Evolutionary conservation across 2,888 invertebrate species (phyloP).

Genomic region (Neuroscelio doddi): DNA sequence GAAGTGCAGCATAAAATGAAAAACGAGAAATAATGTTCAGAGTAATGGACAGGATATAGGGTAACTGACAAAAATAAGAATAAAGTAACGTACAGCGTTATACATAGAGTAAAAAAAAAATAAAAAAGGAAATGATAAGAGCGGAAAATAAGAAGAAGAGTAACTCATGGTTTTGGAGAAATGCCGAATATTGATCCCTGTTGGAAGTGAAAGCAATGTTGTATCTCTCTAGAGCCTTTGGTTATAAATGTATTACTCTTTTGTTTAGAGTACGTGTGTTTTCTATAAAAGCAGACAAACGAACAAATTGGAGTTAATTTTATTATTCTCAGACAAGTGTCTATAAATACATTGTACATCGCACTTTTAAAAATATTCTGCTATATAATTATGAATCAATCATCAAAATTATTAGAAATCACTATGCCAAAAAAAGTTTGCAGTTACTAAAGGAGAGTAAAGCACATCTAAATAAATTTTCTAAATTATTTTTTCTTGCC

Average conservation of each 20-base stretch:
- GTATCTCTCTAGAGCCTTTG: conserved; percentile 47
- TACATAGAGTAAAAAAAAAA: conserved; percentile 10
- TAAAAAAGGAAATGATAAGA: conserved; percentile 8
- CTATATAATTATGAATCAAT: no score
- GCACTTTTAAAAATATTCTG: no score
- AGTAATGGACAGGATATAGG: conserved; percentile 12
- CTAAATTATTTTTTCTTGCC: no score
- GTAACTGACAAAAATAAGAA: conserved; percentile 11
- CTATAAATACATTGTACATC: no score
- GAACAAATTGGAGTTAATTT: no score
- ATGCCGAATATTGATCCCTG: conserved; percentile 65
- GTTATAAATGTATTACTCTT: conserved; percentile 39
- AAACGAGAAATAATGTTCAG: conserved; percentile 23
- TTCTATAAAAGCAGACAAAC: conserved; percentile 6
- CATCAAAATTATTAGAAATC: no score
- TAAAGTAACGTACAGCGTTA: conserved; percentile 13
- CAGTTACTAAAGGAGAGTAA: no score
- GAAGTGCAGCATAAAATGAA: conserved; percentile 4
- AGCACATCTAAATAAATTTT: no score
- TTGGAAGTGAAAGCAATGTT: conserved; percentile 50
- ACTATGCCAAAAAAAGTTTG: no score
- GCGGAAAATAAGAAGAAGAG: conserved; percentile 21
- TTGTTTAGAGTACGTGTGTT: conserved; percentile 29
- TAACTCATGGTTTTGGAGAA: conserved; percentile 61
- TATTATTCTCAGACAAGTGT: no score